phyloP scores from a whole-genome alignment of 2,113 vertebrate genomes.

The Gymnorhina tibicen region DNA sequence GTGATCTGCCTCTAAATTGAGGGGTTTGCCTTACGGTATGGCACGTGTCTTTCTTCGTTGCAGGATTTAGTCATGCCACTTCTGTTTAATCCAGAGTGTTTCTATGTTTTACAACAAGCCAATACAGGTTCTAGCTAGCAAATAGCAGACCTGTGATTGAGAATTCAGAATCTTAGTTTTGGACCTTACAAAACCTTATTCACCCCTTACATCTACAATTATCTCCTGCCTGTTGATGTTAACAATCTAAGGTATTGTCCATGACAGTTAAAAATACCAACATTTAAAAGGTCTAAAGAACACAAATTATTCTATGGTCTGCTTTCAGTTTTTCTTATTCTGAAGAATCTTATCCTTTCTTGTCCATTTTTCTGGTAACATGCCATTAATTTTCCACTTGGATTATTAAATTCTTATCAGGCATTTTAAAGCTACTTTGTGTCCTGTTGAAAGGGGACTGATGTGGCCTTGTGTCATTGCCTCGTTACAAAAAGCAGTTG shows the following conservation, averaged over 20 bases:
- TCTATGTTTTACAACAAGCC: neutral
- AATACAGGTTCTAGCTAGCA: neutral
- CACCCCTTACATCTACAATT: rapidly evolving
- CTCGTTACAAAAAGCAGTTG: neutral
- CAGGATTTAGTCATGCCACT: neutral
- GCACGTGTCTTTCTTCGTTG: neutral
- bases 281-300: neutral
- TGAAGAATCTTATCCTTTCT: neutral
- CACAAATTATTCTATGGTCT: neutral
- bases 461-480: neutral
- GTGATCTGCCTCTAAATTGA: neutral
- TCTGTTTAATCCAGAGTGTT: neutral
- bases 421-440: neutral
- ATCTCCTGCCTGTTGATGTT: neutral
- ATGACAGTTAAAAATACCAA: neutral
- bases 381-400: neutral
- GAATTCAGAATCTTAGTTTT: neutral
- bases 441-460: neutral
- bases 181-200: too few relatives aligned
- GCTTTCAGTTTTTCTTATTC: neutral
- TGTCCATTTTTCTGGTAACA: neutral
- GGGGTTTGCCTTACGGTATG: neutral
- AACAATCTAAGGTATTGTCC: neutral
- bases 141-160: neutral
- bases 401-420: neutral